Evolutionary conservation across 2,797 vertebrate species (phyloP), one percentile per base, ranked within the genome.

Genomic region (Danio choprae): DNA sequence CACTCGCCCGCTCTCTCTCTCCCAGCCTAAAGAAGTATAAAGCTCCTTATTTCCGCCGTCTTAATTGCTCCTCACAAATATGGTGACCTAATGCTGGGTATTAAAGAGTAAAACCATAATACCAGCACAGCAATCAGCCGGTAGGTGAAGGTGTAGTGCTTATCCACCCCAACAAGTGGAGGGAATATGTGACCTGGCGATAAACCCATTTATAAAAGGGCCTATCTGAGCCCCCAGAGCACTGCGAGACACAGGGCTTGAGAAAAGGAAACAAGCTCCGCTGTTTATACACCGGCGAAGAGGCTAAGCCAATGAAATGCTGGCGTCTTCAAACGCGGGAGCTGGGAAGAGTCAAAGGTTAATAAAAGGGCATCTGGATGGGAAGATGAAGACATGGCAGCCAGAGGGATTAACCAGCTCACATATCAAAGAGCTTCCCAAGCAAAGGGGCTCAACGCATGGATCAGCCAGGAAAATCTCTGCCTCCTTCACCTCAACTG

Each of bases 291-390:
- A 87, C 84, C 87, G 84, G 89, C 92, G 90, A 79, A 90, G 89
- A 63, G 83, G 86, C 91, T 94, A 92, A 94, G 90, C 92, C 90
- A 77, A 86, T 90, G 90, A 92, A 93, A 93, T 90, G 86, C 91
- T 87, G 87, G 84, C 86, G 85, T 90, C 93, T 93, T 94, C 92
- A 93, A 93, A 93, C 90, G 89, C 88, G 29, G 81, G 90, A 92
- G 91, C 90, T 87, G 89, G 88, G 82, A 79, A 63, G 70, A 93
- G 94, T 94, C 93, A 94, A 94, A 95, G 94, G 94, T 95, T 94
- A 94, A 93, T 92, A 90, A 94, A 92, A 93, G 94, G 94, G 90
- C 91, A 91, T 90, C 88, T 91, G 89, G 89, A 92, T 92, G 87
- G 87, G 88, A 92, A 89, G 90, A 94, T 93, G 92, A 94, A 94